These are phyloP conservation scores for Meiosimyza decipiens DNA, from an alignment of 2,888 invertebrate genomes.

Conservation along the genomic window DNA sequence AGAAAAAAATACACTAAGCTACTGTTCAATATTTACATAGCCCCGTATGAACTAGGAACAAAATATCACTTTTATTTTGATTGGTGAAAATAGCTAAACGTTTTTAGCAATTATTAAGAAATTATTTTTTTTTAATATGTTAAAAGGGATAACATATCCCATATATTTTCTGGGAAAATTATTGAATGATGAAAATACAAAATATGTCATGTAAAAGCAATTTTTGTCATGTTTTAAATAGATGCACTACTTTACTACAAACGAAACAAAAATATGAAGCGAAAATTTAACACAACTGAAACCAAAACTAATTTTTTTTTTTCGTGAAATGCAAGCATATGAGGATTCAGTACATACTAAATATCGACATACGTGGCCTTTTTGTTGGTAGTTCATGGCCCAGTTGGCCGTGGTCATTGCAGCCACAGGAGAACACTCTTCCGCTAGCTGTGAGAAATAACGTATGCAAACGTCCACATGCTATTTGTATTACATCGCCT, in stretches of 20 bases:
- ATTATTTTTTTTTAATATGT: too few species aligned
- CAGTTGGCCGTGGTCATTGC: constrained; percentile 91
- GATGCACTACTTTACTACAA: too few species aligned
- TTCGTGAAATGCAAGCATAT: constrained; percentile 2
- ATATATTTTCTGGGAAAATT: background rate
- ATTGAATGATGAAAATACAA: background rate
- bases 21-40: too few species aligned
- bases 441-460: constrained; percentile 82
- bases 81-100: too few species aligned
- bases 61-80: too few species aligned
- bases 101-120: too few species aligned
- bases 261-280: background rate
- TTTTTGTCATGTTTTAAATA: too few species aligned
- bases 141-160: too few species aligned
- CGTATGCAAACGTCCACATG: constrained; percentile 87
- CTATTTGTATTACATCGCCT: constrained; percentile 69
- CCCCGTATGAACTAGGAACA: too few species aligned
- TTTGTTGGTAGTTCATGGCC: constrained; percentile 78
- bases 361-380: constrained; percentile 75
- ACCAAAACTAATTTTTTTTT: too few species aligned
- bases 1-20: background rate
- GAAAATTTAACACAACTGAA: background rate
- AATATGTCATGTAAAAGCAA: background rate
- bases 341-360: constrained; percentile 69
- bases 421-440: constrained; percentile 89